phyloP scores from a whole-genome alignment of 2,797 vertebrate genomes.

The Calcarius lapponicus region DNA sequence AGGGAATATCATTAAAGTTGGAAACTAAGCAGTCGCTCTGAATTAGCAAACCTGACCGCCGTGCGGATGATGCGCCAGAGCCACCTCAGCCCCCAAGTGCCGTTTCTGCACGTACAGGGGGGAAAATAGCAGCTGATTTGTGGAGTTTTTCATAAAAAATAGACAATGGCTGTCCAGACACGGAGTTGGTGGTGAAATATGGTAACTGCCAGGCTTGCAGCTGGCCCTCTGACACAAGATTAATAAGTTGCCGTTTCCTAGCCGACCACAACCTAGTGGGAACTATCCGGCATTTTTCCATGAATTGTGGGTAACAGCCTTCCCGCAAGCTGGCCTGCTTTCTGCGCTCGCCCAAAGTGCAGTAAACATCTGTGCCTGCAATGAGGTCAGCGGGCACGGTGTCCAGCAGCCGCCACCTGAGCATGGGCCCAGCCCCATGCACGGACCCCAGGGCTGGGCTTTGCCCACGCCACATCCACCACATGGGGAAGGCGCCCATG shows the following conservation, averaged over 20 bases:
- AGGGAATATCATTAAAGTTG: constrained; percentile 99
- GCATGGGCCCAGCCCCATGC: constrained; percentile 37
- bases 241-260: constrained; percentile 99
- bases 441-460: constrained; percentile 25
- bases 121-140: constrained; percentile 80
- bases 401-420: constrained; percentile 79
- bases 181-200: constrained; percentile 88
- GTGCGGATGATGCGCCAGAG: constrained; percentile 67
- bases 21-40: constrained; percentile 89
- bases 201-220: constrained; percentile 91
- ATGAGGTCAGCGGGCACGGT: constrained; percentile 86
- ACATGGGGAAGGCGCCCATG: background rate
- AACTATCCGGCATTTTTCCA: constrained; percentile 91
- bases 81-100: constrained; percentile 57
- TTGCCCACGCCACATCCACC: background rate
- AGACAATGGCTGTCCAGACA: constrained; percentile 84
- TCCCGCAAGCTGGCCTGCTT: constrained; percentile 93
- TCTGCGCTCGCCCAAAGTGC: constrained; percentile 81
- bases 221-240: constrained; percentile 99
- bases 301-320: constrained; percentile 97
- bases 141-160: constrained; percentile 78
- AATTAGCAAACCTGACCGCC: constrained; percentile 87
- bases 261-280: constrained; percentile 99
- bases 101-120: constrained; percentile 51
- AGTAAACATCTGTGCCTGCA: constrained; percentile 92